Conservation (phyloP, 2,797 vertebrate genomes). For the Amblyraja radiata region DNA sequence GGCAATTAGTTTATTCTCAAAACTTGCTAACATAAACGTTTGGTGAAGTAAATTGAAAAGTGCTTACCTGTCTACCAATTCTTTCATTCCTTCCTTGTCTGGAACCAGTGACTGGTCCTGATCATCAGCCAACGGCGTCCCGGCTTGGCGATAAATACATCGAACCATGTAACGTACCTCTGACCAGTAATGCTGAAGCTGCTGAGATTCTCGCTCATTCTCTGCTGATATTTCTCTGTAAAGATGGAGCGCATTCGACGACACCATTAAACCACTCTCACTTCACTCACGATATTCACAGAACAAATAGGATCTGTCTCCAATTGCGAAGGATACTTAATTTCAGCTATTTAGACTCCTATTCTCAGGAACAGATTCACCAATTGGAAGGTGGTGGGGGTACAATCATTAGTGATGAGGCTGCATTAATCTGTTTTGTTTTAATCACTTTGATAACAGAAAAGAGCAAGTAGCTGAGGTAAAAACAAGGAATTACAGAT, state of each 20-base stretch:
- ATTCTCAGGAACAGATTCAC: too few relatives aligned
- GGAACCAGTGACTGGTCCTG: constrained; percentile 84
- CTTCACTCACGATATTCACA: too few relatives aligned
- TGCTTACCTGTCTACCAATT: constrained; percentile 84
- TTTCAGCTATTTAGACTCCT: too few relatives aligned
- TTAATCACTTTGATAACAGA: too few relatives aligned
- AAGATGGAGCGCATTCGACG: constrained; percentile 37
- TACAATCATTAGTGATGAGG: too few relatives aligned
- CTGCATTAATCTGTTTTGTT: too few relatives aligned
- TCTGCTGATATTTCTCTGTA: constrained; percentile 83
- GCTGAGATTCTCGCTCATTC: constrained; percentile 85
- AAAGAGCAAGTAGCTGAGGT: too few relatives aligned
- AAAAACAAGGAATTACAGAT: too few relatives aligned
- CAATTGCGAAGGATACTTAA: too few relatives aligned
- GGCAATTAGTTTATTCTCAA: background rate
- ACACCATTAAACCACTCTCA: too few relatives aligned
- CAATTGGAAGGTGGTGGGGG: too few relatives aligned
- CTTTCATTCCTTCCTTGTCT: constrained; percentile 90
- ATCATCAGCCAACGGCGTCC: constrained; percentile 83
- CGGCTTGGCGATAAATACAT: constrained; percentile 91
- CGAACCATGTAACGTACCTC: constrained; percentile 93
- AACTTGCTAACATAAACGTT: background rate
- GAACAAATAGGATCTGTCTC: too few relatives aligned
- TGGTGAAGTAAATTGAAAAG: background rate
- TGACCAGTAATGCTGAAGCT: constrained; percentile 95